These are phyloP conservation scores for Diorhabda elongata DNA, from an alignment of 1,140 invertebrate species.

Conservation along the genomic window DNA sequence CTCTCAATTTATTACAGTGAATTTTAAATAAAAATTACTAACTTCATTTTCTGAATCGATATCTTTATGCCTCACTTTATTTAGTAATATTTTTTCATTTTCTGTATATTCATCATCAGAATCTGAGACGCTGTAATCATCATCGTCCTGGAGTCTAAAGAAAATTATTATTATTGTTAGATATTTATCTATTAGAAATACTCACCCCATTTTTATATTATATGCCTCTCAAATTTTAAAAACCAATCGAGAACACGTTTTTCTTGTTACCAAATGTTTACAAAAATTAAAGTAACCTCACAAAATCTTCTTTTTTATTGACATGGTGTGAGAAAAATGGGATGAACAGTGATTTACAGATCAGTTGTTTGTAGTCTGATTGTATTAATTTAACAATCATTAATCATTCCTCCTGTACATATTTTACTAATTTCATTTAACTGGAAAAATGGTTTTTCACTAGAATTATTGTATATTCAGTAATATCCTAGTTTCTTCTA, in stretches of 20 bases:
- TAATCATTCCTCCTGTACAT: too few species aligned
- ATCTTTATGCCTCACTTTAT: slow-evolving; percentile 57
- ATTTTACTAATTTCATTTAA: too few species aligned
- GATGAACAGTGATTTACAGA: too few species aligned
- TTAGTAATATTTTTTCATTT: slow-evolving; percentile 59
- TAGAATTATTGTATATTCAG: too few species aligned
- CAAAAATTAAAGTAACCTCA: too few species aligned
- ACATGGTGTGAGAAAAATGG: too few species aligned
- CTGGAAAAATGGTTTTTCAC: too few species aligned
- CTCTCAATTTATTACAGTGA: neutral
- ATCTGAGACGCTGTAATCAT: slow-evolving; percentile 59
- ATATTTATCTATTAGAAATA: slow-evolving; percentile 5
- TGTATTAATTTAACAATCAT: too few species aligned
- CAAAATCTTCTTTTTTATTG: too few species aligned
- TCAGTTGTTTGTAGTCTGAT: too few species aligned
- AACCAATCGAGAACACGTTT: neutral
- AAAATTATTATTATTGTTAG: neutral
- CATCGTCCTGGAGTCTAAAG: slow-evolving; percentile 14
- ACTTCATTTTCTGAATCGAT: slow-evolving; percentile 56
- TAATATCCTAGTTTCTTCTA: too few species aligned
- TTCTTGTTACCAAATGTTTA: too few species aligned
- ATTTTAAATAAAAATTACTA: slow-evolving; percentile 21
- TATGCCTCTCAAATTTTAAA: neutral
- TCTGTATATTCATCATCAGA: slow-evolving; percentile 69
- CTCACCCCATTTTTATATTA: neutral